These are phyloP conservation scores for Aselliscus stoliczkanus DNA, from an alignment of 2,797 vertebrate genomes.

Conservation along the genomic window DNA sequence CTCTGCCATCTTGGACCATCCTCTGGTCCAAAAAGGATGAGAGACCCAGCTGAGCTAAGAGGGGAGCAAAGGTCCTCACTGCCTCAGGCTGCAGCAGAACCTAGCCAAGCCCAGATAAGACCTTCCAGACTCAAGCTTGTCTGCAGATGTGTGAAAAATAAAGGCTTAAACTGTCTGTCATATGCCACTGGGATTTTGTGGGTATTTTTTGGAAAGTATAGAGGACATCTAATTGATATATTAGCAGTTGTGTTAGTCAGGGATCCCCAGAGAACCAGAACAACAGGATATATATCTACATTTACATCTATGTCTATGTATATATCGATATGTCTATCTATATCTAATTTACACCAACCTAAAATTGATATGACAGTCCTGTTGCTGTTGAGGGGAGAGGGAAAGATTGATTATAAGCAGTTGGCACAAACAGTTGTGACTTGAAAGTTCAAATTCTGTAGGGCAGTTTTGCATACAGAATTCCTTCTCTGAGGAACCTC, in stretches of 20 bases:
- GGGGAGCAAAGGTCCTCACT: not conserved
- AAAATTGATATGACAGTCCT: not conserved
- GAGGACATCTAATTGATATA: not conserved
- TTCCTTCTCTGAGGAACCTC: not conserved
- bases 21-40: not conserved
- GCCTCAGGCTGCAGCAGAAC: not conserved
- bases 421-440: not conserved
- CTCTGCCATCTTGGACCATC: not conserved
- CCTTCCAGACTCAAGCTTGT: not conserved
- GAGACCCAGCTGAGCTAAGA: not conserved
- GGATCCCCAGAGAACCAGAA: not conserved
- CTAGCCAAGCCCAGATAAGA: not conserved
- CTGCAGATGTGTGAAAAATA: not conserved
- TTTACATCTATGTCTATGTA: too few relatives aligned
- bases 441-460: not conserved
- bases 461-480: not conserved
- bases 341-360: not conserved
- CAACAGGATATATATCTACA: too few relatives aligned
- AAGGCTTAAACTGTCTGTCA: accelerated
- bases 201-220: not conserved
- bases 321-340: too few relatives aligned
- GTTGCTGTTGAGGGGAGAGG: not conserved
- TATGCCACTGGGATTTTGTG: not conserved
- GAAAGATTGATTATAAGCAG: not conserved
- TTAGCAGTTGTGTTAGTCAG: not conserved